Evolutionary conservation across 2,113 vertebrate species (phyloP).

Genomic region (Corythornis vintsioides): DNA sequence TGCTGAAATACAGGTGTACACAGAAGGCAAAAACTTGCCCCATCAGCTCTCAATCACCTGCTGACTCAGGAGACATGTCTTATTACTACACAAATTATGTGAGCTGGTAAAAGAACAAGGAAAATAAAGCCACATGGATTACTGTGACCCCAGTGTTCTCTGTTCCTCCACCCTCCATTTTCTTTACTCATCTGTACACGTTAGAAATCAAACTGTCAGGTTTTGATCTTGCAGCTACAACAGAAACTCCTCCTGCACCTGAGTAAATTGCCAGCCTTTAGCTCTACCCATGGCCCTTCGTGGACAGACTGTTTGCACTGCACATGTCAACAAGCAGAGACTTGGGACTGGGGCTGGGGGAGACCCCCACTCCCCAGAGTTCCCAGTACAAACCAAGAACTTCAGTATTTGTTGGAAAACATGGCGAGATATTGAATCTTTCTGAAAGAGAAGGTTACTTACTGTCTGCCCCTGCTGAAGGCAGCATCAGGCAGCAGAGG

Average conservation of each 20-base stretch:
- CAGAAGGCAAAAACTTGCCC: neutral
- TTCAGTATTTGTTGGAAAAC: neutral
- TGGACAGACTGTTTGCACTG: neutral
- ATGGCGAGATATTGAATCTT: neutral
- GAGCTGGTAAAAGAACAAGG: conserved; percentile 22
- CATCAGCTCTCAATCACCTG: neutral
- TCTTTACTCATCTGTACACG: conserved; percentile 31
- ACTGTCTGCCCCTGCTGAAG: conserved; percentile 81
- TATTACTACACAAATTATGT: neutral
- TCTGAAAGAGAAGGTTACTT: conserved; percentile 66
- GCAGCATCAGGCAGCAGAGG: conserved; percentile 76
- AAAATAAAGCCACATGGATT: conserved; percentile 32
- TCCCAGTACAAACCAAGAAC: neutral
- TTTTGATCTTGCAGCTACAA: conserved; percentile 51
- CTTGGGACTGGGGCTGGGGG: neutral
- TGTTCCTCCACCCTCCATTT: conserved; percentile 2
- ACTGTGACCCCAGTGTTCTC: conserved; percentile 16
- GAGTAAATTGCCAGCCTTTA: conserved; percentile 27
- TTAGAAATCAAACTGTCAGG: conserved; percentile 49
- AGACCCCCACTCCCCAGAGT: neutral
- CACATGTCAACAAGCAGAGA: neutral
- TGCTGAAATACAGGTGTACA: neutral
- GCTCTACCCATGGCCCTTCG: neutral
- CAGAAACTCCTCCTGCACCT: neutral
- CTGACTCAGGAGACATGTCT: conserved; percentile 10